phyloP scores from a whole-genome alignment of 2,113 vertebrate species.

The Carassius carassius region DNA sequence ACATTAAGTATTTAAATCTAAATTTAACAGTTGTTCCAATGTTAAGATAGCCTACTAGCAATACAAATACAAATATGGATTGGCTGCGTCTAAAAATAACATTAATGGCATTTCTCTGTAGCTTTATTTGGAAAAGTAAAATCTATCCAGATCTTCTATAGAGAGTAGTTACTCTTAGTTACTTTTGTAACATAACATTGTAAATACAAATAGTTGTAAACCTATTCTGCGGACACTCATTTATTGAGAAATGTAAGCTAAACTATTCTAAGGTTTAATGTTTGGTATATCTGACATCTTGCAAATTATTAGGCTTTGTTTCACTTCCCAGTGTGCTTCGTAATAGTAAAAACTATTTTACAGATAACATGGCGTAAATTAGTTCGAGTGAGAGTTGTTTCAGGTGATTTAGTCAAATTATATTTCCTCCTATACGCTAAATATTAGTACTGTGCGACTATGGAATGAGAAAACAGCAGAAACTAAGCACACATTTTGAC shows the following conservation, averaged over 20 bases:
- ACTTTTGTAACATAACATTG: not conserved
- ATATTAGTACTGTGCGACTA: not conserved
- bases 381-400: not conserved
- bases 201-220: not conserved
- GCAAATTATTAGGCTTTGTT: not conserved
- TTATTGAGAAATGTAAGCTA: not conserved
- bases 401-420: not conserved
- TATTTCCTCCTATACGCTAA: not conserved
- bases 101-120: not conserved
- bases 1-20: not conserved
- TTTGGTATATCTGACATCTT: not conserved
- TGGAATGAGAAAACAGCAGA: not conserved
- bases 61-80: not conserved
- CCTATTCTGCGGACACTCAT: not conserved
- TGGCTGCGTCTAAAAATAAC: not conserved
- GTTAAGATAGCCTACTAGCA: not conserved
- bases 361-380: not conserved
- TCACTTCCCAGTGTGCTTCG: not conserved
- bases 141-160: not conserved
- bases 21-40: not conserved
- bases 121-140: not conserved
- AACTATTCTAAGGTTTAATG: not conserved
- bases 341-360: not conserved
- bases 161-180: not conserved
- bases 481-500: not conserved